phyloP scores from a whole-genome alignment of 2,888 invertebrate species.

The Esperia sulphurella region DNA sequence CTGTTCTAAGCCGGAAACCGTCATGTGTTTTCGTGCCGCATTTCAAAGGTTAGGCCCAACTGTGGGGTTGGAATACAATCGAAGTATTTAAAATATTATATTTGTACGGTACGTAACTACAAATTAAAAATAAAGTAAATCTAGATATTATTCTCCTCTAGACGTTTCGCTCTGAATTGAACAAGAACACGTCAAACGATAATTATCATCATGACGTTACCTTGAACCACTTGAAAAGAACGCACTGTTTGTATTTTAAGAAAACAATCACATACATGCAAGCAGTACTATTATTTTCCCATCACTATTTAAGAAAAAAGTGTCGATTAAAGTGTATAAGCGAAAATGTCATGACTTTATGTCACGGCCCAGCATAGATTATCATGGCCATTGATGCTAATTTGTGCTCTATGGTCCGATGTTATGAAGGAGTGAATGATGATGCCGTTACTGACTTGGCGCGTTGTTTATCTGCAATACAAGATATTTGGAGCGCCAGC shows the following conservation, averaged over 20 bases:
- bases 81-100: too few relatives aligned
- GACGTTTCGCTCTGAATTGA: too few relatives aligned
- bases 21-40: too few relatives aligned
- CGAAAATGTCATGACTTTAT: constrained; percentile 4
- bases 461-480: constrained; percentile 71
- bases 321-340: constrained; percentile 15
- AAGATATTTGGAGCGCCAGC: constrained; percentile 73
- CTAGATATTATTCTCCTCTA: too few relatives aligned
- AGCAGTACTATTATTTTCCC: constrained; percentile 26
- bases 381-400: constrained; percentile 65
- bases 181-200: too few relatives aligned
- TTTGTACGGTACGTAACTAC: too few relatives aligned
- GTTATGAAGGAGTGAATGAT: constrained; percentile 39
- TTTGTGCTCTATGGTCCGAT: constrained; percentile 51
- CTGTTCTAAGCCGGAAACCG: too few relatives aligned
- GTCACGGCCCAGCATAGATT: not conserved
- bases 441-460: constrained; percentile 36
- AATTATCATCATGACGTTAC: too few relatives aligned
- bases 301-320: constrained; percentile 5
- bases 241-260: constrained; percentile 11
- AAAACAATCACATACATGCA: constrained; percentile 61
- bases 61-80: too few relatives aligned
- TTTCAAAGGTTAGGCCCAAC: too few relatives aligned
- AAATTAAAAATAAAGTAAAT: too few relatives aligned
- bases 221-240: constrained; percentile 5